A percentile compares a stretch with the other conserved stretches of the same genome.
These are phyloP conservation scores for Cynopterus sphinx DNA, from an alignment of 2,797 vertebrate genomes.

Conservation along the genomic window DNA sequence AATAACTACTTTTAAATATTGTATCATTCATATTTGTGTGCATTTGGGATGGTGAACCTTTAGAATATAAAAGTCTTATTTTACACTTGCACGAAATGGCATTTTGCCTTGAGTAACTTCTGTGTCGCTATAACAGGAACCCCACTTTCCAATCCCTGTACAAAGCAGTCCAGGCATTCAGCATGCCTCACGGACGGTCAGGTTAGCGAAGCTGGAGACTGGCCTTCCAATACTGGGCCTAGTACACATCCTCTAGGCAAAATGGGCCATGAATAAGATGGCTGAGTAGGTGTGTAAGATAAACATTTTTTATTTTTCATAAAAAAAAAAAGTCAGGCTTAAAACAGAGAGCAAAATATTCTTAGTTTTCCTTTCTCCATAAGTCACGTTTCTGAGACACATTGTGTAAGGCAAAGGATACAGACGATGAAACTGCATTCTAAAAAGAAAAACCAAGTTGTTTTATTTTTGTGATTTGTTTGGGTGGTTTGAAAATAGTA, in stretches of 20 bases:
- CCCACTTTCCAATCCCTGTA: background rate
- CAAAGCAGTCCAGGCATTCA: background rate
- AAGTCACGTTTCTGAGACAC: conserved; percentile 1
- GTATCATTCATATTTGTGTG: background rate
- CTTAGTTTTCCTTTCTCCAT: conserved; percentile 21
- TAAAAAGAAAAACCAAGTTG: background rate
- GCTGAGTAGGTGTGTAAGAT: background rate
- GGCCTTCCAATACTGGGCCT: background rate
- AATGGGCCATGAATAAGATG: background rate
- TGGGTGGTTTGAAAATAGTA: background rate
- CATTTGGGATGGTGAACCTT: background rate
- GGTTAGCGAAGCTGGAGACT: background rate
- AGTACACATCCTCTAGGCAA: background rate
- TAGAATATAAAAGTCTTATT: background rate
- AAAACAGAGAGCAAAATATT: background rate
- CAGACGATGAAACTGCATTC: background rate
- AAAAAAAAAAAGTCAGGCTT: background rate
- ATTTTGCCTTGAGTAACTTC: background rate
- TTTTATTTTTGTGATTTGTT: background rate
- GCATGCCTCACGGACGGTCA: background rate
- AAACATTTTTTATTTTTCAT: background rate
- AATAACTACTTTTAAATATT: background rate
- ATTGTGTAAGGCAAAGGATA: background rate
- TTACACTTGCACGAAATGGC: background rate
- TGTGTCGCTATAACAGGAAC: background rate